A percentile compares a stretch with the other conserved stretches of the same genome.
phyloP scores from a whole-genome alignment of 2,797 vertebrate genomes.

The Pempheris klunzingeri region DNA sequence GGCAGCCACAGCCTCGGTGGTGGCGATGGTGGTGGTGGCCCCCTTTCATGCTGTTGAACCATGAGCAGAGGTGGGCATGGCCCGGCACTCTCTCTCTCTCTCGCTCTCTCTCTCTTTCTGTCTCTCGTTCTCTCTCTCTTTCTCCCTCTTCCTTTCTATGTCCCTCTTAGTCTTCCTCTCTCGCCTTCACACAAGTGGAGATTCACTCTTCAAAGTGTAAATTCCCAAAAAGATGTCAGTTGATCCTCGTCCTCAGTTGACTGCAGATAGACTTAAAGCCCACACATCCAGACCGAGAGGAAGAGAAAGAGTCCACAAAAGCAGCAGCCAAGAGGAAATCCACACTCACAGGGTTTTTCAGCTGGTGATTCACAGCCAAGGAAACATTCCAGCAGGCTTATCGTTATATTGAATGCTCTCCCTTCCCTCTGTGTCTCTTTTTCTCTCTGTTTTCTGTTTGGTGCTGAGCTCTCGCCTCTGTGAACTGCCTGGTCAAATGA shows the following conservation, averaged over 20 bases:
- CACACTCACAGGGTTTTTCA: slow-evolving; percentile 58
- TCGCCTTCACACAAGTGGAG: slow-evolving; percentile 49
- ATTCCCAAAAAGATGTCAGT: slow-evolving; percentile 69
- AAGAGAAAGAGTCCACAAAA: slow-evolving; percentile 58
- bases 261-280: slow-evolving; percentile 63
- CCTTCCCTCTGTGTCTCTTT: slow-evolving; percentile 42
- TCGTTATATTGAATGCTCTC: slow-evolving; percentile 62
- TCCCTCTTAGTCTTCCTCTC: slow-evolving; percentile 10
- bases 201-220: slow-evolving; percentile 66
- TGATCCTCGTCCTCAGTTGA: slow-evolving; percentile 61
- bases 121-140: slow-evolving; percentile 9
- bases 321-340: slow-evolving; percentile 62
- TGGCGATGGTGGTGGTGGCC: slow-evolving; percentile 84
- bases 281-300: slow-evolving; percentile 61
- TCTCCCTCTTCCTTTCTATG: not conserved
- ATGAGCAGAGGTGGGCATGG: slow-evolving; percentile 86
- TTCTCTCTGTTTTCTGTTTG: slow-evolving; percentile 69
- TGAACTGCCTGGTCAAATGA: slow-evolving; percentile 88
- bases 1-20: slow-evolving; percentile 92
- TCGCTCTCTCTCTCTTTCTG: slow-evolving; percentile 1
- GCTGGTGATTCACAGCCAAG: slow-evolving; percentile 40
- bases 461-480: slow-evolving; percentile 81
- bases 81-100: slow-evolving; percentile 62
- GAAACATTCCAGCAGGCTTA: slow-evolving; percentile 68
- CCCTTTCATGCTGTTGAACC: slow-evolving; percentile 90